These are phyloP conservation scores for Plemyria rubiginata DNA, from an alignment of 2,888 invertebrate species.

Conservation along the genomic window DNA sequence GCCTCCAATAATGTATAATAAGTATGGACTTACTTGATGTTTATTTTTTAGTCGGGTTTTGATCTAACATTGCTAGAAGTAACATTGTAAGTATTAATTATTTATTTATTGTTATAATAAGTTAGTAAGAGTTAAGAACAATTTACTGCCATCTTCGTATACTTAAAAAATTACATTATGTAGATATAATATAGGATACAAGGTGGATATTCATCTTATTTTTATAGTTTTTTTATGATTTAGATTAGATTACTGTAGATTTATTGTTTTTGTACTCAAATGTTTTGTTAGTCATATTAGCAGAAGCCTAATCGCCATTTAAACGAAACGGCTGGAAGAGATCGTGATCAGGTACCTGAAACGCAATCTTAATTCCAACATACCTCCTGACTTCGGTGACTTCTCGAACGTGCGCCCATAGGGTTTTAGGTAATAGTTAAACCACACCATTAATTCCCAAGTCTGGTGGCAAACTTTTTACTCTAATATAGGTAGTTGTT, in stretches of 20 bases:
- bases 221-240: conserved; percentile 12
- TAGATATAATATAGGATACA: conserved; percentile 17
- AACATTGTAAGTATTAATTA: conserved; percentile 14
- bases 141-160: conserved; percentile 23
- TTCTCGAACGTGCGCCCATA: neutral
- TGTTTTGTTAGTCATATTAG: conserved; percentile 4
- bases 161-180: conserved; percentile 13
- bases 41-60: conserved; percentile 5
- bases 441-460: neutral
- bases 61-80: conserved; percentile 19
- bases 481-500: neutral
- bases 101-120: conserved; percentile 7
- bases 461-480: conserved; percentile 1
- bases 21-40: conserved; percentile 6
- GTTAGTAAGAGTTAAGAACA: conserved; percentile 22
- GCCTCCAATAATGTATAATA: conserved; percentile 25
- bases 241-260: too few species aligned
- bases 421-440: neutral
- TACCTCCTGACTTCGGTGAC: conserved; percentile 3
- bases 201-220: conserved; percentile 20
- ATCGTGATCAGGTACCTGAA: conserved; percentile 25
- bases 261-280: conserved; percentile 17
- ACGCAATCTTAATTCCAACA: conserved; percentile 30
- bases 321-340: too few species aligned
- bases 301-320: too few species aligned